Evolutionary conservation across 2,113 vertebrate genomes (phyloP), one percentile per base, ranked within the genome.

Genomic region (Paraplagusia blochii): DNA sequence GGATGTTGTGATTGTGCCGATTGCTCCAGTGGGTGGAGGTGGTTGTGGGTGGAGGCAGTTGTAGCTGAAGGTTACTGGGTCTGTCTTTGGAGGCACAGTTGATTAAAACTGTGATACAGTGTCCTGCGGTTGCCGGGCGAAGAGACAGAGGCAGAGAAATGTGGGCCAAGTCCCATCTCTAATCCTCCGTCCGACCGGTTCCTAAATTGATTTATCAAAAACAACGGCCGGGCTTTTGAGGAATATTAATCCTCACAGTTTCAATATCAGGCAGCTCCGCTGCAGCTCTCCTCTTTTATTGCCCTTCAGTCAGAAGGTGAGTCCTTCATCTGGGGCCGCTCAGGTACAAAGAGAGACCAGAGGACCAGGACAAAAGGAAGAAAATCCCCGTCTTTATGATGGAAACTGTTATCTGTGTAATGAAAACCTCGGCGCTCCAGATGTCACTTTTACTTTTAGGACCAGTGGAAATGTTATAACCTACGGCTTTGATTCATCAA

Each of bases 141-240:
- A 43, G 53, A 38, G 57, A 40, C 53, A 40, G 44, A 63, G 69
- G 39, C 67, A 62, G 72, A 58, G 46, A 45, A 66, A 81, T 79
- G 78, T 83, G 78, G 83, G 83, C 79, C 78, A 74, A 52, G 73
- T 75, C 72, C 63, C 58, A 61, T 81, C 80, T 84, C 70, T 87
- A 88, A 88, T 87, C 85, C 74, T 73, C 80, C 77, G 80, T 87
- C 81, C 59, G 81, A 88, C 85, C 79, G 87, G 81, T 84, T 87
- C 83, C 85, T 76, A 88, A 88, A 90, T 89, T 90, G 88, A 89
- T 90, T 88, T 89, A 88, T 85, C 86, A 87, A 87, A 90, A 88
- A 89, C 88, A 89, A 88, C 86, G 83, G 76, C 80, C 73, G 15
- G 64, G 72, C 84, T 85, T 89, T 87, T 87, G 86, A 85, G 85